Conservation (phyloP, 30 jellyfish, hydroid and myxozoan species). For the Mastigias papua region DNA sequence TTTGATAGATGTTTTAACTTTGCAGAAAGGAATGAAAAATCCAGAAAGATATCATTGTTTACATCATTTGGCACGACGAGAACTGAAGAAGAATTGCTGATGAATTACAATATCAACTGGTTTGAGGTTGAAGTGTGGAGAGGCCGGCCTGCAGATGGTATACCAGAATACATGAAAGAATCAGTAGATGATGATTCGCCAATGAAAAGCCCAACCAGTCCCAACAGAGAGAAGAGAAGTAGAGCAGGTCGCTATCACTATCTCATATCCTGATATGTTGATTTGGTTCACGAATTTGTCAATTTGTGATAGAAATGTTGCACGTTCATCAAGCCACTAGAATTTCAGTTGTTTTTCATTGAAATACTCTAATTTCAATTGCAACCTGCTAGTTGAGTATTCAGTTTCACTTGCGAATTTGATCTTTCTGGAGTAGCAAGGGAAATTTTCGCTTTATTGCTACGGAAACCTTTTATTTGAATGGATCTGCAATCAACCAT, state of each 20-base stretch:
- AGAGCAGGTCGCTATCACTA: constrained; percentile 29
- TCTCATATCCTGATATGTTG: not conserved
- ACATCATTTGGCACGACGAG: constrained; percentile 67
- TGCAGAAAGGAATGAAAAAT: constrained; percentile 45
- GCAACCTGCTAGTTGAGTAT: too few relatives aligned
- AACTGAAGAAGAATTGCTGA: constrained; percentile 85
- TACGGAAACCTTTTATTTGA: too few relatives aligned
- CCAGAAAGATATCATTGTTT: constrained; percentile 57
- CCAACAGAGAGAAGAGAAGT: constrained; percentile 43
- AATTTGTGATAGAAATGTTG: too few relatives aligned
- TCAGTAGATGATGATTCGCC: constrained; percentile 20
- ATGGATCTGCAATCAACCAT: too few relatives aligned
- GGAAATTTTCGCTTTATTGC: too few relatives aligned
- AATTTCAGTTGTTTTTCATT: too few relatives aligned
- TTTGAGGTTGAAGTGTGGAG: constrained; percentile 93
- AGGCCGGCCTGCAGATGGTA: constrained; percentile 65
- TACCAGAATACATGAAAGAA: constrained; percentile 49
- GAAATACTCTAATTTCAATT: too few relatives aligned
- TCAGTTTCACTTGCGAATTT: too few relatives aligned
- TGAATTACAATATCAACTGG: constrained; percentile 82
- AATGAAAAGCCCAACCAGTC: constrained; percentile 44
- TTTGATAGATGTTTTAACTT: not conserved
- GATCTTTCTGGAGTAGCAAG: too few relatives aligned
- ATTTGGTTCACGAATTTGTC: too few relatives aligned
- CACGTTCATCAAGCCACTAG: too few relatives aligned